Base-by-base conservation (phyloP, 2,797 vertebrate species). In the Sebastes kiyomatsui region DNA sequence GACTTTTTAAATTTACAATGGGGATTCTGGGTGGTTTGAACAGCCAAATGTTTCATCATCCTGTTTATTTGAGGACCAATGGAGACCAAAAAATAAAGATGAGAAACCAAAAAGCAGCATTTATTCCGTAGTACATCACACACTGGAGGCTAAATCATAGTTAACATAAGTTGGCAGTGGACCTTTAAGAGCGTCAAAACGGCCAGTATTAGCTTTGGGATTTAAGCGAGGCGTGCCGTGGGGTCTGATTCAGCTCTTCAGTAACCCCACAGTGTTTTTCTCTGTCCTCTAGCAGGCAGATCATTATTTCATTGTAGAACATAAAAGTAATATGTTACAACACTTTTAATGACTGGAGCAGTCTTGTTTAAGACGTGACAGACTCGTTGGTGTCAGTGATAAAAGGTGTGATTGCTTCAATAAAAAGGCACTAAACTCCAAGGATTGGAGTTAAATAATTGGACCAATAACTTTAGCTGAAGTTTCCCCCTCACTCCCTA, bases 371-470 rank as follows among this genome's bases (percentile, higher is more conserved):
- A 87, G 76, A 82, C 32, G 64, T 89, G 90, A 88, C 83, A 70
- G 82, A 85, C 87, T 88, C 87, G 80, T 87, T 88, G 75, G 84
- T 84, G 72, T 79, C 79, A 82, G 82, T 90, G 90, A 93, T 93
- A 88, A 90, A 94, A 90, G 80, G 83, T 83, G 52, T 60, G 86
- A 87, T 91, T 84, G 80, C 83, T 87, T 81, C 75, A 87, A 84
- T 87, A 92, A 90, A 87, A 88, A 80, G 69, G 79, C 84, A 74
- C 88, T 76, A 81, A 90, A 91, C 79, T 88, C 85, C 18, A 76
- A 86, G 85, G 89, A 88, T 67, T 66, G 67, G 73, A 75, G 81
- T 87, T 86, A 88, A 94, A 90, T 93, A 90, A 90, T 87, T 90
- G 78, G 72, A 91, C 90, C 83, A 85, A 88, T 91, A 92, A 90